Percentiles rank a stretch among this genome's conserved stretches.
These are phyloP conservation scores for Rhopilema esculentum DNA, from an alignment of 30 jellyfish, hydroid and myxozoan genomes.

Conservation along the genomic window DNA sequence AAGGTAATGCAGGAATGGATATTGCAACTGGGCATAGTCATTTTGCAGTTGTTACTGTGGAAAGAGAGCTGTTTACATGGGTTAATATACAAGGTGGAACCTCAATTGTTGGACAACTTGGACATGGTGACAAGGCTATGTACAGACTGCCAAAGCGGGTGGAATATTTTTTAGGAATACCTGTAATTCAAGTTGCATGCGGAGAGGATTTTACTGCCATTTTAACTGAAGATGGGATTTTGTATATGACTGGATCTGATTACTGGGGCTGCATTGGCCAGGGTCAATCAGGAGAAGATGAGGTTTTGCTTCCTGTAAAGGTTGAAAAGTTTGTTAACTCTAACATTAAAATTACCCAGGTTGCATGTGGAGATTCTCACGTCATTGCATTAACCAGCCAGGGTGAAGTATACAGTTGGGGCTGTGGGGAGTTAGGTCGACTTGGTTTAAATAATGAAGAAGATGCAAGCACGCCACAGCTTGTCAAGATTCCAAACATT, in stretches of 20 bases:
- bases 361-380: conserved; percentile 91
- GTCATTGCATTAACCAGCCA: conserved; percentile 84
- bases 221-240: conserved; percentile 78
- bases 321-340: conserved; percentile 61
- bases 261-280: conserved; percentile 97
- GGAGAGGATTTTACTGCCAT: conserved; percentile 98
- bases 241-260: conserved; percentile 91
- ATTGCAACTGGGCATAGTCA: conserved; percentile 94
- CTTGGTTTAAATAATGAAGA: conserved; percentile 85
- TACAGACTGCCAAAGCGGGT: conserved; percentile 93
- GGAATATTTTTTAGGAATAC: conserved; percentile 83
- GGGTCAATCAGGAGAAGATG: conserved; percentile 76
- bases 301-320: conserved; percentile 73
- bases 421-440: conserved; percentile 95
- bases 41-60: conserved; percentile 93
- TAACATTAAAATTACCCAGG: conserved; percentile 48
- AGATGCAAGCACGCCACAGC: conserved; percentile 77
- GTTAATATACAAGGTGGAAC: conserved; percentile 98
- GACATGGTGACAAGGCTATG: conserved; percentile 97
- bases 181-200: conserved; percentile 92
- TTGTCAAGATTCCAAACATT: conserved; percentile 52
- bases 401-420: conserved; percentile 90
- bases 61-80: conserved; percentile 96
- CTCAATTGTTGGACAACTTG: conserved; percentile 89
- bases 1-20: conserved; percentile 85